These are phyloP conservation scores for Latheticus oryzae DNA, from an alignment of 2,888 invertebrate genomes.

Conservation along the genomic window DNA sequence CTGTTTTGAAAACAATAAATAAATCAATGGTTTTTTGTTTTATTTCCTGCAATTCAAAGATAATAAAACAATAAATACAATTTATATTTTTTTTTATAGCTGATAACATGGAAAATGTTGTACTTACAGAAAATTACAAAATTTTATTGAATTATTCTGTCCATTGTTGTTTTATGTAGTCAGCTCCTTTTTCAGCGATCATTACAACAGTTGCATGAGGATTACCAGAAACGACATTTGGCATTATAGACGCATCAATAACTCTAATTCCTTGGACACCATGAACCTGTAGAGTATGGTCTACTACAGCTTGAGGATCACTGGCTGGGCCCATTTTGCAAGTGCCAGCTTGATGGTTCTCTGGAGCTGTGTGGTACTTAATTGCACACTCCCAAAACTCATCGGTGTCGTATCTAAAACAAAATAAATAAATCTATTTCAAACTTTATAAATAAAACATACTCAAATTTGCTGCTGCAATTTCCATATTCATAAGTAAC, in stretches of 20 bases:
- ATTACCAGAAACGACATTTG: conserved; percentile 42
- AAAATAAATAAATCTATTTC: not conserved
- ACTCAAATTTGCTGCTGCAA: not conserved
- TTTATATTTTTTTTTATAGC: too few species aligned
- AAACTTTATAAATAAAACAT: not conserved
- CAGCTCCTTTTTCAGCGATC: conserved; percentile 46
- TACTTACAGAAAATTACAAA: too few species aligned
- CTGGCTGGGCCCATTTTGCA: conserved; percentile 79
- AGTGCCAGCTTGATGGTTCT: conserved; percentile 82
- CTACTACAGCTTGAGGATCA: conserved; percentile 74
- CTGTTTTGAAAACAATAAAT: too few species aligned
- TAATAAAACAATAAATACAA: too few species aligned
- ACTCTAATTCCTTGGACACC: conserved; percentile 46
- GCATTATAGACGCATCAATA: conserved; percentile 47
- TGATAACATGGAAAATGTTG: too few species aligned
- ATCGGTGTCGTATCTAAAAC: conserved; percentile 62
- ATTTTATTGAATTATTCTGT: not conserved
- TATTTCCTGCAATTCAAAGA: too few species aligned
- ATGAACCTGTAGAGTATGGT: conserved; percentile 42
- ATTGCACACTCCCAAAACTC: conserved; percentile 79
- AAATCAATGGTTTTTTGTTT: too few species aligned
- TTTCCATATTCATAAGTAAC: conserved; percentile 70
- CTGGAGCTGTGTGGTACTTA: conserved; percentile 74
- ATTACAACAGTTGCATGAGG: conserved; percentile 46
- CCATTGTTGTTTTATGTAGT: conserved; percentile 41